Base-by-base conservation (phyloP, 2,888 invertebrate genomes). In the Eupithecia dodoneata region DNA sequence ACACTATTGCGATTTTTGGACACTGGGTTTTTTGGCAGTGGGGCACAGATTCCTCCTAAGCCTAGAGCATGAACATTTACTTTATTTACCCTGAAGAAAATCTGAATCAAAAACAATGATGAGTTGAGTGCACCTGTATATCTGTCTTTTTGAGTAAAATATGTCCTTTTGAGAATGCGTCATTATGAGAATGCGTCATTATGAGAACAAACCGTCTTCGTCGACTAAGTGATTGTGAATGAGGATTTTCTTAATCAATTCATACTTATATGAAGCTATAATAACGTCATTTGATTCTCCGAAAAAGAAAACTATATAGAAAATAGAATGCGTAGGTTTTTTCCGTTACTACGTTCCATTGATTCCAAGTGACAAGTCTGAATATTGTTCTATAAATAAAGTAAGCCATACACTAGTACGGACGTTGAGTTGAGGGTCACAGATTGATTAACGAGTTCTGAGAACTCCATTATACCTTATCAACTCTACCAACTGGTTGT, bases 381-480 rank as follows among this genome's bases (percentile, higher is more conserved):
- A 12, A 63, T 30, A 30, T 30, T 30, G 63, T 63, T 63, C 63
- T 63, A 63, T 63, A 30, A 63, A 63, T 63, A 63, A 63, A 30
- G 63, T 30, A 63, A 63, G 18, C 30, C 63, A 30, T 59, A 30
- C 30, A 18, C 63, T 63, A 2, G 55, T n/a, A 55, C 30, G 30
- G 10, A 63, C 59, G 18, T 18, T 52, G 73, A 73, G 49, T 18
- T 52, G 73, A 73, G 49, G 73, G 71, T 71, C 71, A 71, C 59
- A 52, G 63, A 63, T 63, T 63, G 63, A 63, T 63, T 30, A 63
- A 63, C 63, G 63, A 63, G 63, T 30, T 63, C 63, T 3, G 12
- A 63, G 63, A 63, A 63, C 63, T 63, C 63, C 30, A 55, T 18
- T 18, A 18, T 59, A 59, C 59, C 30, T 9, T 63, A 30, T 30